Evolutionary conservation across 2,113 vertebrate species (phyloP), one percentile per base, ranked within the genome.

Genomic region (Tragelaphus imberbis): DNA sequence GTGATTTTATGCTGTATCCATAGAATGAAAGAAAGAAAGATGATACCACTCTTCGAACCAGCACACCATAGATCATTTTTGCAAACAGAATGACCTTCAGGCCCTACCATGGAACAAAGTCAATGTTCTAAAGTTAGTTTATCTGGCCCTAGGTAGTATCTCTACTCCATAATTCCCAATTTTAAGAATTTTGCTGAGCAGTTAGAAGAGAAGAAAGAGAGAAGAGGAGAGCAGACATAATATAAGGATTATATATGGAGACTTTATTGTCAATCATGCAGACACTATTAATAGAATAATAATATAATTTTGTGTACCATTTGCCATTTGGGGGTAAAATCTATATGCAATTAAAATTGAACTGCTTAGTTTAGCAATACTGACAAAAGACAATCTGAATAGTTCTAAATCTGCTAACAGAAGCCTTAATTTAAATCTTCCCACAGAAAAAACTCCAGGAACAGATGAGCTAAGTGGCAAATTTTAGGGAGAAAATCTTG

Each of bases 21-120:
- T 30, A 6, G 12, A 6, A 61, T 40, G 44, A 63, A 13, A 49
- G 40, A 61, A 51, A 49, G 33, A 75, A 14, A 30, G 25, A 61
- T 16, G 8, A 6, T 44, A 7, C 3, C 55, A 12, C 25, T 2
- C 2, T n/a, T 92, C 9, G 28, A 17, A 51, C 1, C 6, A 44
- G 4, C 0, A 85, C 14, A 58, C 51, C 27, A 16, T 23, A 44
- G 13, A 89, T 13, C 12, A 40, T 21, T 36, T 33, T 55, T 40
- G 12, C 14, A 65, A 77, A 40, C 4, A n/a, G 8, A 81, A 65
- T 0, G 16, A 15, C 80, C 44, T 58, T 36, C 10, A 56, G 16
- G 0, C 0, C 8, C 19, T 11, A 40, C 23, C 28, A 33, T 0
- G 33, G 40, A 53, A 44, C 15, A 65, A 61, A 53, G 2, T n/a